Evolutionary conservation across 2,113 vertebrate genomes (phyloP), one percentile per base, ranked within the genome.

Genomic region (Microcebus lehilahytsara): DNA sequence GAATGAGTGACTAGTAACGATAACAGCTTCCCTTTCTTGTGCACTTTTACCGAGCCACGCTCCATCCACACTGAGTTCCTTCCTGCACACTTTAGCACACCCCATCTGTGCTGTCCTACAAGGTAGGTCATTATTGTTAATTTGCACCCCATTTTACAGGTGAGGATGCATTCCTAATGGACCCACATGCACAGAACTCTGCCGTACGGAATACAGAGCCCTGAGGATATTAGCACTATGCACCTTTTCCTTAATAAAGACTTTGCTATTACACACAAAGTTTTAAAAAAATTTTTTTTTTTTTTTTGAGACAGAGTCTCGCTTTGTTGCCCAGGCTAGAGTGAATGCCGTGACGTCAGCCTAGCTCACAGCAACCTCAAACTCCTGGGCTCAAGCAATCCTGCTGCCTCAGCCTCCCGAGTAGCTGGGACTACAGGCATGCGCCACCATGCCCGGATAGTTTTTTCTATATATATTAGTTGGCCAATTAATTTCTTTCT

Each of bases 81-180:
- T 81, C 60, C 67, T 9, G 30, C 1, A 6, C 17, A 17, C n/a
- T 34, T 78, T 6, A 40, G 13, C 7, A 19, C 13, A 4, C 22
- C 53, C 53, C 23, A 51, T 66, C 40, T 13, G 3, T 6, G n/a
- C 7, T 71, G 32, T 4, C 17, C 60, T 71, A 0, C 30, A 32
- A n/a, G 9, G 20, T 27, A 37, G 34, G 16, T 60, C 37, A 19
- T 10, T 22, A 2, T n/a, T 32, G 30, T 34, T 60, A 6, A 1
- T 53, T 87, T 46, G 20, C 30, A 46, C 19, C 9, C 9, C 5
- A 2, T 75, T 72, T 87, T 71, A 49, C 6, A 75, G 11, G 12
- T 0, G 2, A 67, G 27, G 1, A 64, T 22, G 8, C 16, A 20
- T 42, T 56, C 37, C 34, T 13, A 17, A 30, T 6, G 2, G 20